Base-by-base conservation (phyloP, 2,888 invertebrate species). In the Eupithecia centaureata region DNA sequence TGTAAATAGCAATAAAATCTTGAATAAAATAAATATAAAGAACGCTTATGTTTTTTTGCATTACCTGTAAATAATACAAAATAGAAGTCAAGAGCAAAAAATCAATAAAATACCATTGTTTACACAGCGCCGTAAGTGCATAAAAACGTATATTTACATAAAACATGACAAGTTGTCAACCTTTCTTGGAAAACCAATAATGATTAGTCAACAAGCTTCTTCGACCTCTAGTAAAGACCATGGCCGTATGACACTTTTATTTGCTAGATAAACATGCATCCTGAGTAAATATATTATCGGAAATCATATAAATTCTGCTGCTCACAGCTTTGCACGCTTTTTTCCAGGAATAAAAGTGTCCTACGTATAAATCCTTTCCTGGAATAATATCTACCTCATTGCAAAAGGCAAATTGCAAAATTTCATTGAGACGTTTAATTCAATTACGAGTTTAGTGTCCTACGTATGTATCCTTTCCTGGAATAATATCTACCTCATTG, bases 161-260 rank as follows among this genome's bases (percentile, higher is more conserved):
- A 10, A 47, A 47, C 12, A 47, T 47, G 10, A 22, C 47, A 47
- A 47, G 42, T 1, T 18, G 18, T 47, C 47, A 47, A 47, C 47
- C 22, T 47, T 47, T 47, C 47, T 47, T 47, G 47, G 47, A 47
- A 47, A 47, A 47, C 22, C 18, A 47, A 47, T 47, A 47, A 47
- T 47, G 47, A 47, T 47, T 12, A 22, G 47, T 22, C 22, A 47
- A 47, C 47, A 47, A 22, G 18, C 22, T 47, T 47, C 47, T 22
- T 18, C 47, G 47, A 47, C 47, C 47, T 47, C 22, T 22, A 22
- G 22, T n/a, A 47, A 47, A 47, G 47, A 47, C 47, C 18, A 18
- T 42, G 42, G 42, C 42, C 22, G 8, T 10, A 22, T 22, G 47
- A 47, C 47, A 47, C 0, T 35, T n/a, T 22, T 47, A 22, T 47